A percentile compares a stretch with the other conserved stretches of the same genome.
Evolutionary conservation across 2,113 vertebrate genomes (phyloP).

Genomic region (Protobothrops flavoviridis): DNA sequence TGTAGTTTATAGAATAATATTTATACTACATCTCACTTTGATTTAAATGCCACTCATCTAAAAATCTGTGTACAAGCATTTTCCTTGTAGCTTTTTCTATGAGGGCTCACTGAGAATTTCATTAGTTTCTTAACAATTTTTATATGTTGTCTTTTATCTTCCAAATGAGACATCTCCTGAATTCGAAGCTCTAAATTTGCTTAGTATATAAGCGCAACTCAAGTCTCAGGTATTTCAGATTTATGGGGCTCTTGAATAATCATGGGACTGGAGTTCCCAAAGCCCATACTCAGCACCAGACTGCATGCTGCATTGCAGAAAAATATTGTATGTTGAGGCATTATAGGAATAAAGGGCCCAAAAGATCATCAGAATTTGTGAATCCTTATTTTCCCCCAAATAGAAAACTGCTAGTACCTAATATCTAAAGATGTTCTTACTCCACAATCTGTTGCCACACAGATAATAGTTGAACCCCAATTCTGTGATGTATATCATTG

Average conservation of each 20-base stretch:
- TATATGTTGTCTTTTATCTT: neutral
- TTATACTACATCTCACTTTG: neutral
- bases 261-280: neutral
- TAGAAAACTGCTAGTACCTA: neutral
- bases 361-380: neutral
- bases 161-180: neutral
- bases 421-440: neutral
- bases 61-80: constrained; percentile 21
- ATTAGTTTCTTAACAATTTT: constrained; percentile 19
- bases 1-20: neutral
- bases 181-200: constrained; percentile 24
- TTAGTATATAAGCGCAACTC: constrained; percentile 7
- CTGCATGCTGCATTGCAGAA: neutral
- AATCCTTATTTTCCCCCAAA: neutral
- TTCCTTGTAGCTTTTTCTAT: neutral
- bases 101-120: neutral
- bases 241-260: neutral
- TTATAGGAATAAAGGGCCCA: neutral
- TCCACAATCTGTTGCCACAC: neutral
- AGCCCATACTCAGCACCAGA: neutral
- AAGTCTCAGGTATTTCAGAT: neutral
- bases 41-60: neutral
- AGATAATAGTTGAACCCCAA: neutral
- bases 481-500: neutral
- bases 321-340: neutral